A percentile compares a stretch with the other conserved stretches of the same genome.
phyloP scores from a whole-genome alignment of 2,797 vertebrate species.

The Microctenopoma lineatum region DNA sequence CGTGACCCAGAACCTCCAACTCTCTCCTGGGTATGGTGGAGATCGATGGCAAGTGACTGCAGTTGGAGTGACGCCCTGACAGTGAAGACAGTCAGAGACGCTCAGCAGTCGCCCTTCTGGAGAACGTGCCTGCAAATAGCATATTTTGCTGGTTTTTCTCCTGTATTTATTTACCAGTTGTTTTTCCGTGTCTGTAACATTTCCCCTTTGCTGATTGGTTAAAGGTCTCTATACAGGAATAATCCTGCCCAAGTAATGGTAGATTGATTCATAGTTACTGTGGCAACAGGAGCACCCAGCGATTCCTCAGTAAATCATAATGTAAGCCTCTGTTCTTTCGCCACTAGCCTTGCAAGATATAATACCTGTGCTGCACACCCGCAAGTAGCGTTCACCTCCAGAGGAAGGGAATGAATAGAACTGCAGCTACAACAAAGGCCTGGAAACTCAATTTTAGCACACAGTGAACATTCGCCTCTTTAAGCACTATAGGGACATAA shows the following conservation, averaged over 20 bases:
- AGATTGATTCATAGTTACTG: conserved; percentile 3
- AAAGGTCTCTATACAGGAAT: background rate
- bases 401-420: conserved; percentile 39
- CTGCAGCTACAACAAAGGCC: conserved; percentile 47
- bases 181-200: background rate
- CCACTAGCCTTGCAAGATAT: conserved; percentile 32
- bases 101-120: background rate
- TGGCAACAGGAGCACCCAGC: conserved; percentile 8
- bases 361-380: conserved; percentile 18
- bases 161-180: background rate
- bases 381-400: conserved; percentile 34
- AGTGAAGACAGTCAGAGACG: conserved; percentile 20
- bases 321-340: conserved; percentile 38
- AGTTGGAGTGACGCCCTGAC: conserved; percentile 28
- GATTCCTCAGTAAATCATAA: conserved; percentile 30
- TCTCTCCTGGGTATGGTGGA: conserved; percentile 26
- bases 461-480: conserved; percentile 46
- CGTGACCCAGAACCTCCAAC: conserved; percentile 30
- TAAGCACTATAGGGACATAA: background rate
- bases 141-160: background rate
- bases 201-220: background rate
- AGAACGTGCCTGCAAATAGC: background rate
- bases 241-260: background rate
- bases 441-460: conserved; percentile 63
- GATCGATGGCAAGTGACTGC: conserved; percentile 39